These are phyloP conservation scores for Prunella strophiata DNA, from an alignment of 2,797 vertebrate genomes.

Conservation along the genomic window DNA sequence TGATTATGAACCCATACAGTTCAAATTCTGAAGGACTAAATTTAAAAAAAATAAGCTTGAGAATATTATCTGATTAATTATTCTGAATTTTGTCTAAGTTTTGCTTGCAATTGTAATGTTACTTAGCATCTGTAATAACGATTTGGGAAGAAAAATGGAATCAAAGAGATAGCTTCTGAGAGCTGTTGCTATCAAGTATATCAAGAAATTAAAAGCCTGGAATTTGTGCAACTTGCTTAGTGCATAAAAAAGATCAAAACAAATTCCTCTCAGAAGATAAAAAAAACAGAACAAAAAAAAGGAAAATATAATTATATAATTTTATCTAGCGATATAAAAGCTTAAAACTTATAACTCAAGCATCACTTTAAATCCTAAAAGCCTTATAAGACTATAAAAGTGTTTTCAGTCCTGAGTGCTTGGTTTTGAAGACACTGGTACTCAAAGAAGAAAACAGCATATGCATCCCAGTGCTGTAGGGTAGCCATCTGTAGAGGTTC, in stretches of 20 bases:
- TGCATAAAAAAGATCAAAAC: background rate
- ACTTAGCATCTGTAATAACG: background rate
- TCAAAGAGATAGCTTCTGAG: background rate
- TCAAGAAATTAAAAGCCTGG: background rate
- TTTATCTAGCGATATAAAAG: background rate
- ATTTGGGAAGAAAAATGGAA: background rate
- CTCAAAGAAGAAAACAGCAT: background rate
- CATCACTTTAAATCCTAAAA: background rate
- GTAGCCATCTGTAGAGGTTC: background rate
- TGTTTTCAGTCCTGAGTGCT: background rate
- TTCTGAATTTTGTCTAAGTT: background rate
- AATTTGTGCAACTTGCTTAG: background rate
- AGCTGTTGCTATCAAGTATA: background rate
- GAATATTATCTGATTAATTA: background rate
- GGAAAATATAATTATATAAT: background rate
- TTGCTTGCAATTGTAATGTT: background rate
- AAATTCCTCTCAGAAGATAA: background rate
- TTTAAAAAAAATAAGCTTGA: background rate
- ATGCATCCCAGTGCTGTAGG: background rate
- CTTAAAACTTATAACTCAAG: background rate
- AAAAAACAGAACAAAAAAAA: background rate
- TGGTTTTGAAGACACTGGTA: background rate
- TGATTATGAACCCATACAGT: rapidly evolving
- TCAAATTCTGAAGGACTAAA: background rate
- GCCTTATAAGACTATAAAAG: background rate